Conservation (phyloP, 2,888 invertebrate species). For the Eupithecia abbreviata region DNA sequence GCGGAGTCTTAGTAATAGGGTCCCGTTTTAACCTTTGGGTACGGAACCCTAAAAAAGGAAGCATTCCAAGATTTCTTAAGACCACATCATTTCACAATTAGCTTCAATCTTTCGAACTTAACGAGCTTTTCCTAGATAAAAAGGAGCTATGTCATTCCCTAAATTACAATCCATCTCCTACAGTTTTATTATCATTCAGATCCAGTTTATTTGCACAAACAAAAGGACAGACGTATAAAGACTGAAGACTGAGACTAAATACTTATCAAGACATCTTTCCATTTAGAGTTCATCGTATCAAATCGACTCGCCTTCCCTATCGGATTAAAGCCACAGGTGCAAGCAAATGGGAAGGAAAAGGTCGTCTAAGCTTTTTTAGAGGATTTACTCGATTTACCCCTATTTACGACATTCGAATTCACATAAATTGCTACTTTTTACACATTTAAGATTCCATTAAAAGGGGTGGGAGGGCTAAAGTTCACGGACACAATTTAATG, state of each 20-base stretch:
- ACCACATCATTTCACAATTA: neutral
- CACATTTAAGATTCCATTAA: neutral
- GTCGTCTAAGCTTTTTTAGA: neutral
- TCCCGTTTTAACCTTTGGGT: too few species aligned
- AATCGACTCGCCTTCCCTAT: neutral
- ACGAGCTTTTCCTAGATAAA: neutral
- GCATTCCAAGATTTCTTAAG: too few species aligned
- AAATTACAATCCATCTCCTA: neutral
- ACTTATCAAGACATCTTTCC: neutral
- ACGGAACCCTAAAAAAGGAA: too few species aligned
- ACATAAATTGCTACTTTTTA: neutral
- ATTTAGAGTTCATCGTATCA: neutral
- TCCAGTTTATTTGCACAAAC: neutral
- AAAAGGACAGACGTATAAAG: neutral
- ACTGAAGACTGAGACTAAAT: neutral
- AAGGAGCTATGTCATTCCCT: neutral
- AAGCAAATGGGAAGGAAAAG: conserved; percentile 1
- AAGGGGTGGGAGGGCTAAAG: neutral
- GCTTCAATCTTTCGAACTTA: too few species aligned
- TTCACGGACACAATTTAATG: neutral
- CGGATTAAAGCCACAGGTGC: neutral
- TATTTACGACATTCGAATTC: neutral
- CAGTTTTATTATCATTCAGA: neutral
- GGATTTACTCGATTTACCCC: neutral
- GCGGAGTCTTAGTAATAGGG: too few species aligned